Base-by-base conservation (phyloP, 2,797 vertebrate species). In the Cuculus canorus region DNA sequence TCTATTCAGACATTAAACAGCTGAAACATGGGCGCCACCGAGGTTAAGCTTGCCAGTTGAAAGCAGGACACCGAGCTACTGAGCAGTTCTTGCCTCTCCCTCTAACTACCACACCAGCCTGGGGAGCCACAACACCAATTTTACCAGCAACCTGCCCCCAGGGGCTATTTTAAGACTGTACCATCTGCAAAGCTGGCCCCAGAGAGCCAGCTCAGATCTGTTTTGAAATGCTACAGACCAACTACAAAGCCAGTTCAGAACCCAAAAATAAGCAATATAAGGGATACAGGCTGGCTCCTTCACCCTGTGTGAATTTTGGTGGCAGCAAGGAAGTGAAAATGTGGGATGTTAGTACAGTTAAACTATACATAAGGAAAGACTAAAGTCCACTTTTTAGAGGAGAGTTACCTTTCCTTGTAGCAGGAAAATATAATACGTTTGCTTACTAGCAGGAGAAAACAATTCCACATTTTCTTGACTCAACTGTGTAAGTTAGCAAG, bases 81-180 rank as follows among this genome's bases (percentile, higher is more conserved):
- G 48, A 6, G 66, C 78, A 59, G 81, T 41, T 48, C 35, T 57
- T 2, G 2, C 21, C 54, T 93, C 66, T 89, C 37, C 27, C 33
- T 90, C 52, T 32, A 3, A 82, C 0, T 33, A 3, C 86, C 0
- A 1, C 15, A 13, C 48, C 81, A 82, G 90, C 53, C 77, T 53
- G 61, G 33, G 25, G 68, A 93, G 71, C 57, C 0, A 0, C 5
- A 13, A 88, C 81, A 85, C 70, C 47, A 21, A 84, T 84, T 94
- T 82, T 59, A 94, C 41, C 81, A 82, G 37, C 81, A 60, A 88
- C 82, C 53, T 79, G 50, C 57, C 86, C 78, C 92, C 53, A 64
- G 78, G 78, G 86, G 37, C 83, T 93, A n/a, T 89, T 95, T 93
- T 50, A 82, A 82, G 66, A 21, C n/a, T 73, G 63, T 69, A 86